These are phyloP conservation scores for Uropsilus gracilis DNA, from an alignment of 2,113 vertebrate species.

Conservation along the genomic window DNA sequence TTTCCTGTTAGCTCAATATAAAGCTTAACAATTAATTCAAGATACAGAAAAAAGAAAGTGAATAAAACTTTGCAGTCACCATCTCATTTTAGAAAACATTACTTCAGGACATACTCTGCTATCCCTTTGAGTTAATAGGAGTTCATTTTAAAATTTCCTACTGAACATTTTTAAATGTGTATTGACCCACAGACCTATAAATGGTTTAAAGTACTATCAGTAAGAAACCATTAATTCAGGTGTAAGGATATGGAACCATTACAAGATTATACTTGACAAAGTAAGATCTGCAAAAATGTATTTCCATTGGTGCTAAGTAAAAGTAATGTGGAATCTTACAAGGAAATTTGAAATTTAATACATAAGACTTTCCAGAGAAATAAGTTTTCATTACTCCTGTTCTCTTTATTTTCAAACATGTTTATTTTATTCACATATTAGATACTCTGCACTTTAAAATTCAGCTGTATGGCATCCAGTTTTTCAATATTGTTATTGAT, in stretches of 20 bases:
- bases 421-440: slow-evolving; percentile 54
- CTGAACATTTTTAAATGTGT: slow-evolving; percentile 64
- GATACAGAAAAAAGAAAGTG: neutral
- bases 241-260: neutral
- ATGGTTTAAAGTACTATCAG: slow-evolving; percentile 37
- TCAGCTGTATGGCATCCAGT: slow-evolving; percentile 16
- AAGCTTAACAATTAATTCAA: neutral
- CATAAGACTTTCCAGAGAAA: slow-evolving; percentile 35
- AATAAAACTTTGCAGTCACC: neutral
- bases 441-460: slow-evolving; percentile 23
- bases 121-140: slow-evolving; percentile 40
- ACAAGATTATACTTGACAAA: slow-evolving; percentile 58
- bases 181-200: slow-evolving; percentile 49
- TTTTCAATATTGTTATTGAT: slow-evolving; percentile 45
- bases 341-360: slow-evolving; percentile 56
- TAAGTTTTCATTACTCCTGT: slow-evolving; percentile 57
- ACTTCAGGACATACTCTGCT: neutral
- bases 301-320: slow-evolving; percentile 58
- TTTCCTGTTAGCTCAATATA: slow-evolving; percentile 29
- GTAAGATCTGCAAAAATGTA: slow-evolving; percentile 57
- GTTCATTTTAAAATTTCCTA: slow-evolving; percentile 54
- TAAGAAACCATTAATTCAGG: slow-evolving; percentile 33
- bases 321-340: slow-evolving; percentile 48
- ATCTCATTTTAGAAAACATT: slow-evolving; percentile 19
- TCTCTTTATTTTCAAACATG: slow-evolving; percentile 61